Evolutionary conservation across 2,888 invertebrate species (phyloP).

Genomic region (Octonoba sinensis): DNA sequence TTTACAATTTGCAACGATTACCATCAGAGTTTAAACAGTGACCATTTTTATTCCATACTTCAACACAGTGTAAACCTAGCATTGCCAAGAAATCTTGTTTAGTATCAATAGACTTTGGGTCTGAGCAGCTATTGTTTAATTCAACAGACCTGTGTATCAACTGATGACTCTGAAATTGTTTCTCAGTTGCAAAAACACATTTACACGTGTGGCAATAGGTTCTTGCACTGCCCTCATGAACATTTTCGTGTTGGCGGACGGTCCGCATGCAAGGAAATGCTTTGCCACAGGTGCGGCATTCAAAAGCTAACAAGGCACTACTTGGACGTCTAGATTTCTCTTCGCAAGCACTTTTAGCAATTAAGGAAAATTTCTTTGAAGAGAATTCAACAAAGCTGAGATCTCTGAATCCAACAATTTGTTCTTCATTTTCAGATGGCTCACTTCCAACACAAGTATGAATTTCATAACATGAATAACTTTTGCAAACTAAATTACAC

Average conservation of each 20-base stretch:
- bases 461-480: not conserved
- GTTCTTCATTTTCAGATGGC: too few species aligned
- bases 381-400: not conserved
- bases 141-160: constrained; percentile 6
- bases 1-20: not conserved
- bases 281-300: constrained; percentile 10
- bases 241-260: not conserved
- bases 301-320: not conserved
- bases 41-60: not conserved
- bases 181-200: not conserved
- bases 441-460: not conserved
- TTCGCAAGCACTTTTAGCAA: constrained; percentile 11
- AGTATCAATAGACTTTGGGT: not conserved
- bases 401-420: constrained; percentile 7
- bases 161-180: not conserved
- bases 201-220: constrained; percentile 10
- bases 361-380: constrained; percentile 6
- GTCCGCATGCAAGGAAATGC: not conserved
- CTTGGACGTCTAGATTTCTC: not conserved
- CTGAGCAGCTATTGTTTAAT: not conserved
- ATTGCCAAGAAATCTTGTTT: constrained; percentile 7
- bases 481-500: not conserved
- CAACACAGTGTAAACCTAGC: not conserved
- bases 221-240: not conserved
- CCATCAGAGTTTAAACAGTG: not conserved